Base-by-base conservation (phyloP, 2,113 vertebrate species). In the Tyto alba region DNA sequence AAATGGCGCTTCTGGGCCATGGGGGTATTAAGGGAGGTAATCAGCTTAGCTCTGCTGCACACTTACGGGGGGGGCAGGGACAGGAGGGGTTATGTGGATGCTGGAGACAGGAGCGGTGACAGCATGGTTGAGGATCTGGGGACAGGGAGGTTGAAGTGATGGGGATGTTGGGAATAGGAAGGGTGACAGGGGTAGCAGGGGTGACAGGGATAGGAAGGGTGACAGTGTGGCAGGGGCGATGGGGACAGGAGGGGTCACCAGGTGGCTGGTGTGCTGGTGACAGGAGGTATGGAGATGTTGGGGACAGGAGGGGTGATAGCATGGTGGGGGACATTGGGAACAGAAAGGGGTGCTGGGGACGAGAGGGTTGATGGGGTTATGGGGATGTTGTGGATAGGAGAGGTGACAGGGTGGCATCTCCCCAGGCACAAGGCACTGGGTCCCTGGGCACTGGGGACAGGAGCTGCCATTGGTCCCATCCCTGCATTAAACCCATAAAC, bases 21-120 rank as follows among this genome's bases (percentile, higher is more conserved):
- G n/a, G 57, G 11, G 29, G 89, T 67, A 97, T 96, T 97, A 96
- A 91, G 63, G 75, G 86, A 66, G 2, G 16, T 77, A 96, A 96
- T 94, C 93, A 3, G 90, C 86, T 96, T 93, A 90, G 38, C 56
- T 34, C 64, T 68, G 85, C 45, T 0, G 1, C 6, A 1, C 3
- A 2, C 40, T 74, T 20, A 38, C 1, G 5, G 53, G 25, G 59
- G 69, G 52, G 25, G 11, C 13, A 25, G 72, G 22, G 3, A 66
- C 59, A 12, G 45, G 59, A 55, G 53, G 48, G 30, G 34, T 40
- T 76, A 57, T 38, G 45, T 5, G 45, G 34, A 11, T 89, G 36
- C 59, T 69, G 34, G 45, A 63, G 34, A 30, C 53, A 23, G 30
- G 60, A 73, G 73, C 48, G 29, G 4, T 87, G 25, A 26, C 45